Percentiles rank a stretch among this genome's conserved stretches.
phyloP scores from a whole-genome alignment of 2,797 vertebrate species.

The Poecilia picta region DNA sequence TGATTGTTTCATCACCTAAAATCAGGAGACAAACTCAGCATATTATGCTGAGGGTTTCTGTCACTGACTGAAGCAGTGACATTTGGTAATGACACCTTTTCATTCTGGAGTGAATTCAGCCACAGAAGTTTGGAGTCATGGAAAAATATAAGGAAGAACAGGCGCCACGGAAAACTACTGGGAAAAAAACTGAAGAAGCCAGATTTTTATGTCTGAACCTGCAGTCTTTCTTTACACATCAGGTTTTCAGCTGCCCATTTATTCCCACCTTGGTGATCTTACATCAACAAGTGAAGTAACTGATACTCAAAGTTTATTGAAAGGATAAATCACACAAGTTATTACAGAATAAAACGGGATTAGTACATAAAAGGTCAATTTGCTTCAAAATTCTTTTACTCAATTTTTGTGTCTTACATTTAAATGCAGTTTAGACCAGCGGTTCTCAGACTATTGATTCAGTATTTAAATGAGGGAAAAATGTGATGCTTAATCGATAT shows the following conservation, averaged over 20 bases:
- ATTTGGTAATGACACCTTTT: constrained; percentile 22
- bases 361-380: constrained; percentile 33
- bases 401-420: constrained; percentile 1
- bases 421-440: constrained; percentile 34
- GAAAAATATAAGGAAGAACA: constrained; percentile 34
- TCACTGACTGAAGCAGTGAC: constrained; percentile 4
- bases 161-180: constrained; percentile 26
- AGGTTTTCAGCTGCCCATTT: not conserved
- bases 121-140: constrained; percentile 35
- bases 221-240: not conserved
- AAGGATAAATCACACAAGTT: constrained; percentile 46
- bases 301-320: constrained; percentile 55
- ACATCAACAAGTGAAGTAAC: not conserved
- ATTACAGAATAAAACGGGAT: constrained; percentile 38
- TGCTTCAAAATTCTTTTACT: constrained; percentile 5
- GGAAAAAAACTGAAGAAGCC: constrained; percentile 26
- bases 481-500: not conserved
- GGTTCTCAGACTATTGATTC: constrained; percentile 38
- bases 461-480: constrained; percentile 6
- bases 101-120: constrained; percentile 39
- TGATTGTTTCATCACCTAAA: constrained; percentile 56
- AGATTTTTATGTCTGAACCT: constrained; percentile 26
- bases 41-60: not conserved
- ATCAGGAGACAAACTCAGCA: constrained; percentile 1
- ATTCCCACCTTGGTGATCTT: not conserved